Evolutionary conservation across 1,140 invertebrate genomes (phyloP), one percentile per base, ranked within the genome.

Genomic region (Aphaenogaster rudis): DNA sequence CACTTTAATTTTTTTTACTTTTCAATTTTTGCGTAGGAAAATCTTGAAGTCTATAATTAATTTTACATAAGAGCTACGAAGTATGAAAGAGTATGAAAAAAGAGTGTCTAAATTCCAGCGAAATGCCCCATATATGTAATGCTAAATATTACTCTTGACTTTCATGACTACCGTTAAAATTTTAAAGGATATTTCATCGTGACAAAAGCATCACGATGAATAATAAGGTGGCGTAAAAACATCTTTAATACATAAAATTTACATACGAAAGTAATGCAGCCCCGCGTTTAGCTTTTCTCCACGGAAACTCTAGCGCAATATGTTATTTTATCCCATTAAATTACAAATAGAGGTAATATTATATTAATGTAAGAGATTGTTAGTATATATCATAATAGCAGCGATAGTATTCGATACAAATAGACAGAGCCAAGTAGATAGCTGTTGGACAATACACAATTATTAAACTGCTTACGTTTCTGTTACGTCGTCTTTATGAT

Each of bases 301-400:
- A 67, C 17, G 48, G 33, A 80, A 80, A 61, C 50, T 48, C 57
- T 63, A 88, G 69, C 71, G 61, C 63, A 78, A 87, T 80, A 86
- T 84, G 80, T 88, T 86, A 86, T 63, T 59, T 78, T 81, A 88
- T 57, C 45, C 78, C 79, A 81, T 91, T 90, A 88, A 90, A 90
- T 91, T 90, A 90, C 90, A 90, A 86, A 88, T 88, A 88, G 87
- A 74, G 76, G 76, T 88, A 90, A 86, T 90, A 90, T 90, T 74
- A 88, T 91, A 90, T 52, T 90, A 88, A 77, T 86, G 81, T 91
- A 88, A 88, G 88, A 91, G 78, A 80, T 63, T 86, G 76, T 90
- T 67, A 85, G 74, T 86, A 81, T 74, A 77, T 90, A 90, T 82
- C 71, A 71, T 82, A 59, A 50, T 57, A 88, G 77, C 71, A 90